Conservation (phyloP, 2,797 vertebrate species). For the Luscinia luscinia region DNA sequence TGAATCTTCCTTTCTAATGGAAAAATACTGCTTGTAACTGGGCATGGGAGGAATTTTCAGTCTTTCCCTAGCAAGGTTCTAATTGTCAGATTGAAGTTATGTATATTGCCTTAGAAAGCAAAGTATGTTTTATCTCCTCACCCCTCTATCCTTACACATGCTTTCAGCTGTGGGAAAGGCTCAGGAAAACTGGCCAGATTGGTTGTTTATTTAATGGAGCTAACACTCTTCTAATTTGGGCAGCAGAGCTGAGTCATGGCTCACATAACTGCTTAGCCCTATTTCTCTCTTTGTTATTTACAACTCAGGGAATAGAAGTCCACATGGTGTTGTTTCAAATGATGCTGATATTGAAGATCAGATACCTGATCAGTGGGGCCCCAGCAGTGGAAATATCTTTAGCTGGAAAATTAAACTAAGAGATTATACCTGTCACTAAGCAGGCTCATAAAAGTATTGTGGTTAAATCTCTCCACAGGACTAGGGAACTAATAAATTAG, state of each 20-base stretch:
- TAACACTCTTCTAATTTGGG: background rate
- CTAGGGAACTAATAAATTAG: background rate
- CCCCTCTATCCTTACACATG: background rate
- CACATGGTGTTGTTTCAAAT: background rate
- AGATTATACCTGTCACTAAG: background rate
- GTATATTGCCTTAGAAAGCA: background rate
- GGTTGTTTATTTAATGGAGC: background rate
- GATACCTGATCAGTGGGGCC: background rate
- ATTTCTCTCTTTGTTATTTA: slow-evolving; percentile 18
- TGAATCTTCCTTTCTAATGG: background rate
- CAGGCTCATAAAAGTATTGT: background rate
- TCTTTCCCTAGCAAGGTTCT: background rate
- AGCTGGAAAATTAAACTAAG: slow-evolving; percentile 11
- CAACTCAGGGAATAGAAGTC: background rate
- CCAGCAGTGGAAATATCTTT: background rate
- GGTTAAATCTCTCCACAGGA: slow-evolving; percentile 15
- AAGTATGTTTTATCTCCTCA: background rate
- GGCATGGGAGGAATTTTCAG: background rate
- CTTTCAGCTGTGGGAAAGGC: background rate
- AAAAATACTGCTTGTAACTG: background rate
- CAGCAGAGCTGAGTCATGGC: slow-evolving; percentile 11
- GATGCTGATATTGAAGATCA: background rate
- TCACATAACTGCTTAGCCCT: background rate
- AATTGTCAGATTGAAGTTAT: background rate
- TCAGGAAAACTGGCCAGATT: background rate